phyloP scores from a whole-genome alignment of 2,888 invertebrate species.

The Apamea epomidion region DNA sequence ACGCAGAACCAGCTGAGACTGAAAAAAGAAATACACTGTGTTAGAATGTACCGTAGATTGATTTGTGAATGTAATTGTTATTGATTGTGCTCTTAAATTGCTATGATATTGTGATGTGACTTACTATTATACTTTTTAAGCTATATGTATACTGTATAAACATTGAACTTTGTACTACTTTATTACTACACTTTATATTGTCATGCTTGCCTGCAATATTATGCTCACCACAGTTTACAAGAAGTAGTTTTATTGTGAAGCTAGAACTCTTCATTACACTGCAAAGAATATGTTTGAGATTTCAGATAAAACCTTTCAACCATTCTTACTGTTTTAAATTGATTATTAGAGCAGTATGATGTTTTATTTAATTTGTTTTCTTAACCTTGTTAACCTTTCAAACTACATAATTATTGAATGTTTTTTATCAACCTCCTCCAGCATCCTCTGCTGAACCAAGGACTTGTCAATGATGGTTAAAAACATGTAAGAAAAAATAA shows the following conservation, averaged over 20 bases:
- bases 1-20: conserved; percentile 81
- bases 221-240: not conserved
- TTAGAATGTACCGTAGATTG: not conserved
- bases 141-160: not conserved
- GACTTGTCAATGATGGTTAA: not conserved
- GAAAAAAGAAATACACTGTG: conserved; percentile 29
- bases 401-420: not conserved
- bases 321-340: not conserved
- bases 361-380: not conserved
- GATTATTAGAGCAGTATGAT: not conserved
- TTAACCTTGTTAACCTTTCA: not conserved
- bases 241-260: not conserved
- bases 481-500: not conserved
- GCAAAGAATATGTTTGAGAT: not conserved
- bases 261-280: not conserved
- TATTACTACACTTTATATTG: not conserved
- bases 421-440: not conserved
- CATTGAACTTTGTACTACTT: not conserved
- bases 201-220: not conserved
- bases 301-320: not conserved
- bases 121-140: not conserved
- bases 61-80: not conserved
- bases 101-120: not conserved
- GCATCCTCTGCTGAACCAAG: not conserved
- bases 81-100: not conserved